phyloP scores from a whole-genome alignment of 1,140 invertebrate species.

The Brachionus angularis region DNA sequence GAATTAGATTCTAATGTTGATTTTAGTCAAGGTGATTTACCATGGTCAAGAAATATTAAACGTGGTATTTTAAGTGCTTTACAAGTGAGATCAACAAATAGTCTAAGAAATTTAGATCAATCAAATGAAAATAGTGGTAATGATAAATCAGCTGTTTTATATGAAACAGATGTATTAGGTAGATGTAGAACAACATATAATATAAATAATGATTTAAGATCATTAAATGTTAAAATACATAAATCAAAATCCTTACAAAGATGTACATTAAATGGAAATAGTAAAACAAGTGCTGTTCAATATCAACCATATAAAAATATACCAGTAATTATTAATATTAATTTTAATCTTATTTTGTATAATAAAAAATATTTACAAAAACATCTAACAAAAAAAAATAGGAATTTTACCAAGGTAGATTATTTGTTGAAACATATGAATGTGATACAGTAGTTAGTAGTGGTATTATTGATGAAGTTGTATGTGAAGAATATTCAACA shows the following conservation, averaged over 20 bases:
- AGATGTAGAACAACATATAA: slow-evolving; percentile 41
- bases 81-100: slow-evolving; percentile 3
- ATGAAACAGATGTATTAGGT: slow-evolving; percentile 41
- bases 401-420: slow-evolving; percentile 39
- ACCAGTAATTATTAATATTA: too few species aligned
- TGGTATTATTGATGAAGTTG: slow-evolving; percentile 23
- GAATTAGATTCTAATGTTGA: slow-evolving; percentile 31
- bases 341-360: too few species aligned
- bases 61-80: slow-evolving; percentile 41
- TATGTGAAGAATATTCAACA: slow-evolving; percentile 31
- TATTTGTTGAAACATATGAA: slow-evolving; percentile 30
- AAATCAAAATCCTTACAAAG: slow-evolving; percentile 30
- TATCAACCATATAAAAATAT: slow-evolving; percentile 34
- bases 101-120: slow-evolving; percentile 5
- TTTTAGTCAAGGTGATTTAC: slow-evolving; percentile 25
- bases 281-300: slow-evolving; percentile 28
- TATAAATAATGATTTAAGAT: not conserved
- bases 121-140: not conserved
- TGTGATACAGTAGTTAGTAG: not conserved
- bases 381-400: too few species aligned
- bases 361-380: too few species aligned
- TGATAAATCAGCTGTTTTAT: slow-evolving; percentile 32
- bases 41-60: slow-evolving; percentile 38
- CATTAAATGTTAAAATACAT: not conserved
- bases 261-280: slow-evolving; percentile 42